A percentile compares a stretch with the other conserved stretches of the same genome.
phyloP scores from a whole-genome alignment of 2,888 invertebrate genomes.

The Lepidochrysops patricia region DNA sequence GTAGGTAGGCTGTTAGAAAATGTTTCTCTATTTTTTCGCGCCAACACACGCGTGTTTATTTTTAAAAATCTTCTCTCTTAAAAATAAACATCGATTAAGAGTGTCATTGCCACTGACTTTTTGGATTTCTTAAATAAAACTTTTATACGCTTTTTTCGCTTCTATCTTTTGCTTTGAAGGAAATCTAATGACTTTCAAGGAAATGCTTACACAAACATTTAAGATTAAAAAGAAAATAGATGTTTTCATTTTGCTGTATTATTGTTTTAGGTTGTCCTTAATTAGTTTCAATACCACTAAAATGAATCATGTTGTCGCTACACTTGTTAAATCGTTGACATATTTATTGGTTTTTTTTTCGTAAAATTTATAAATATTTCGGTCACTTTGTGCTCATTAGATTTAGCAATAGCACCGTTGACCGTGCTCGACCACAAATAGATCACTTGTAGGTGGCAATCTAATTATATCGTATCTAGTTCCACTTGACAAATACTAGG shows the following conservation, averaged over 20 bases:
- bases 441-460: conserved; percentile 56
- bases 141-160: not conserved
- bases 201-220: not conserved
- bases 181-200: not conserved
- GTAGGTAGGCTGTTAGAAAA: not conserved
- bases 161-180: not conserved
- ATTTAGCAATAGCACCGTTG: conserved; percentile 40
- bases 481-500: conserved; percentile 1
- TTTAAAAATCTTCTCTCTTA: not conserved
- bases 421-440: conserved; percentile 57
- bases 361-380: not conserved
- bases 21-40: not conserved
- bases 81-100: conserved; percentile 9
- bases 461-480: conserved; percentile 47
- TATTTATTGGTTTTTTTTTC: not conserved
- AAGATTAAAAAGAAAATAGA: not conserved
- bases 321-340: not conserved
- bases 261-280: not conserved
- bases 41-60: conserved; percentile 1
- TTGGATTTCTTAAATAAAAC: not conserved
- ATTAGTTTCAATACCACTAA: not conserved
- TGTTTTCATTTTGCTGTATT: not conserved
- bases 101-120: not conserved
- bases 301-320: not conserved
- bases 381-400: conserved; percentile 14